These are phyloP conservation scores for Heliconius cydno DNA, from an alignment of 2,888 invertebrate species.

Conservation along the genomic window DNA sequence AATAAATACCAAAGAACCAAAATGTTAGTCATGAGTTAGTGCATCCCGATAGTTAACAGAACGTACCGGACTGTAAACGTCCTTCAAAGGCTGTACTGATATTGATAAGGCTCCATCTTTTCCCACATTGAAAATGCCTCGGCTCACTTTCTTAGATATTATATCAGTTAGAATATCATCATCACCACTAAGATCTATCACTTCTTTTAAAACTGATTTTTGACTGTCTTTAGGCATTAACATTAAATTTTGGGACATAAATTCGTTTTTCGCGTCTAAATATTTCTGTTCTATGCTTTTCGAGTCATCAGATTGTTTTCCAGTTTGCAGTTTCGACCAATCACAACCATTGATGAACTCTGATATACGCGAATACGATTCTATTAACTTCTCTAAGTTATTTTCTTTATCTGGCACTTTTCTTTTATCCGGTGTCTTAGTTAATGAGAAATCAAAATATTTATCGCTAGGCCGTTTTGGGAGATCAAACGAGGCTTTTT, in stretches of 20 bases:
- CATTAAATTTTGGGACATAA: constrained; percentile 77
- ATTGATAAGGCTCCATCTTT: constrained; percentile 78
- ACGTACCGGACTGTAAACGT: constrained; percentile 70
- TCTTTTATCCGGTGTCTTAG: constrained; percentile 60
- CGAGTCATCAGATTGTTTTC: constrained; percentile 66
- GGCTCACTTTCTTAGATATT: constrained; percentile 67
- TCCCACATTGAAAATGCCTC: constrained; percentile 71
- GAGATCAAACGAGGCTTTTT: constrained; percentile 77
- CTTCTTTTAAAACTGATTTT: constrained; percentile 68
- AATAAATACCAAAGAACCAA: constrained; percentile 40
- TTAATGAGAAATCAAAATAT: constrained; percentile 63
- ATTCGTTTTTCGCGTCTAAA: constrained; percentile 78
- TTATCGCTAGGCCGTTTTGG: constrained; percentile 70
- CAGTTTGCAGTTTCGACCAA: constrained; percentile 71
- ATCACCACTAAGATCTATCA: constrained; percentile 75
- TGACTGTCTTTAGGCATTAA: constrained; percentile 71
- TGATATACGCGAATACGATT: constrained; percentile 76
- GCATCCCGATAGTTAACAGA: constrained; percentile 45
- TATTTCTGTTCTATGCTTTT: constrained; percentile 75
- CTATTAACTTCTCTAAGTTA: constrained; percentile 72
- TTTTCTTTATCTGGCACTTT: constrained; percentile 67
- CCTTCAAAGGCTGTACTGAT: constrained; percentile 71
- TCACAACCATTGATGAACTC: constrained; percentile 80
- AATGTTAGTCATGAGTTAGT: constrained; percentile 49
- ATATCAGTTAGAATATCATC: constrained; percentile 68